Evolutionary conservation across 2,113 vertebrate genomes (phyloP).

Genomic region (Istiophorus platypterus): DNA sequence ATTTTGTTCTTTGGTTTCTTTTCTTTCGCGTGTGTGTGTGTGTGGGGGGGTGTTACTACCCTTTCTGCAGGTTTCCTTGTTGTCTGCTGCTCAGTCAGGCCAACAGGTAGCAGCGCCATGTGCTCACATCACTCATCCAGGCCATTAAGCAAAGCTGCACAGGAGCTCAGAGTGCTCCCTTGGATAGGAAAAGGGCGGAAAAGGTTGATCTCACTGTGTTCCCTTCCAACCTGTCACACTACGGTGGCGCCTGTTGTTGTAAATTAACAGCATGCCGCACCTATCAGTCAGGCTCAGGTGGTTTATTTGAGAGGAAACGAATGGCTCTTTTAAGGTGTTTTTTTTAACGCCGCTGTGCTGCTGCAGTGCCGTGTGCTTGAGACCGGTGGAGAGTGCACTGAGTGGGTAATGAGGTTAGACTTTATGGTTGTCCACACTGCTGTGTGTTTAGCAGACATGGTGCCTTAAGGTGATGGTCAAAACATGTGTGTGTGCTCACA

Average conservation of each 20-base stretch:
- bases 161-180: constrained; percentile 22
- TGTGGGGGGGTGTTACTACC: neutral
- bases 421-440: constrained; percentile 57
- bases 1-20: neutral
- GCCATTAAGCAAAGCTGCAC: constrained; percentile 50
- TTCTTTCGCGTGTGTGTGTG: neutral
- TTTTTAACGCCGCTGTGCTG: constrained; percentile 47
- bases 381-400: constrained; percentile 51
- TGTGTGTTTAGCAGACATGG: constrained; percentile 47
- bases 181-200: constrained; percentile 28
- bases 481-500: constrained; percentile 54
- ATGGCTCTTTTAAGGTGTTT: constrained; percentile 52
- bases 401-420: constrained; percentile 62
- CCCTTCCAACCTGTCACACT: constrained; percentile 50
- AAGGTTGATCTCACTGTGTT: constrained; percentile 51
- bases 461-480: constrained; percentile 48
- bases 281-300: constrained; percentile 70
- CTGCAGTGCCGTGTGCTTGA: constrained; percentile 59
- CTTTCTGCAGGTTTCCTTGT: constrained; percentile 23
- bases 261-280: constrained; percentile 70
- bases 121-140: constrained; percentile 59
- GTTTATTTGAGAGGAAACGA: constrained; percentile 73
- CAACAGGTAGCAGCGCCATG: constrained; percentile 71
- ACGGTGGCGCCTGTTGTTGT: constrained; percentile 58
- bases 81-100: constrained; percentile 35